These are phyloP conservation scores for Geotria australis DNA, from an alignment of 2,797 vertebrate genomes.

Conservation along the genomic window DNA sequence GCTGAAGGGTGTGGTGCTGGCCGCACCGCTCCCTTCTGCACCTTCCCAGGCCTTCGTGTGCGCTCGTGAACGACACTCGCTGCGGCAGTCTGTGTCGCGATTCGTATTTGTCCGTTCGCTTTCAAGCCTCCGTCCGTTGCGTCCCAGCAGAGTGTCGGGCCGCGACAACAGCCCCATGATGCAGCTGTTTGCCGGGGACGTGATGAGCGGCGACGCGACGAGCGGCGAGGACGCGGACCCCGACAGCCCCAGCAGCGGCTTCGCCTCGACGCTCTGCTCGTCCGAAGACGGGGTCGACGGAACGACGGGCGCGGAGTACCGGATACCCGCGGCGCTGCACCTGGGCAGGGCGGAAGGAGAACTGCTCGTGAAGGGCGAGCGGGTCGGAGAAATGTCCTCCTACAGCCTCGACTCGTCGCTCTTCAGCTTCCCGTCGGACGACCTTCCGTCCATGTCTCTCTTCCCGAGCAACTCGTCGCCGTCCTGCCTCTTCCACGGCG, in stretches of 20 bases:
- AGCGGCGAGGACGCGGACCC: no score
- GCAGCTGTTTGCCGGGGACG: background rate
- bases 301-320: background rate
- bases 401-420: background rate
- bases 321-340: background rate
- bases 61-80: no score
- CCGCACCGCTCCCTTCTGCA: no score
- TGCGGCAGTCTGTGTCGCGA: no score
- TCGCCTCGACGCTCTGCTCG: background rate
- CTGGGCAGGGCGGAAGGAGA: background rate
- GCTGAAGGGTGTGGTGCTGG: no score
- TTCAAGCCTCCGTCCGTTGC: no score
- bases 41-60: no score
- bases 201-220: background rate
- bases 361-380: background rate
- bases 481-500: background rate
- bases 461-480: background rate
- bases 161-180: background rate
- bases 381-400: background rate
- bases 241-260: background rate
- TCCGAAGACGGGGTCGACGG: background rate
- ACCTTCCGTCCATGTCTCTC: background rate
- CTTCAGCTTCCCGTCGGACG: background rate
- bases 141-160: no score
- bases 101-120: no score